Conservation (phyloP, 1,140 invertebrate genomes). For the Chrysoperla carnea region DNA sequence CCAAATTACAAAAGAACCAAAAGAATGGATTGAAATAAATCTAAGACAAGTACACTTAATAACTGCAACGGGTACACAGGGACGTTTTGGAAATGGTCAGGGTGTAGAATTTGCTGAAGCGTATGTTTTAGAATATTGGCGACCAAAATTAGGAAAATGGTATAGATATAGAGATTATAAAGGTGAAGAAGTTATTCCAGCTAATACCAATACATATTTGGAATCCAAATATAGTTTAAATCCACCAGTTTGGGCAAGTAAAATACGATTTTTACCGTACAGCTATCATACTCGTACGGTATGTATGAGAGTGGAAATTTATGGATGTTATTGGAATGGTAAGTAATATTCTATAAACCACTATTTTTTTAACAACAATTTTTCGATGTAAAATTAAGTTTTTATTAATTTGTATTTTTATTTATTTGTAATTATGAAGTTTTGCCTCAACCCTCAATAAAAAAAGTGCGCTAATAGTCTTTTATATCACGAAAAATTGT, state of each 20-base stretch:
- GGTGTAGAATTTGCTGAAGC: slow-evolving; percentile 63
- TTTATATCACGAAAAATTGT: too few relatives aligned
- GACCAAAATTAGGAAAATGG: slow-evolving; percentile 49
- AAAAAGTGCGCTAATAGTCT: too few relatives aligned
- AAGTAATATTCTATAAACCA: slow-evolving; percentile 18
- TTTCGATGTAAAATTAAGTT: slow-evolving; percentile 15
- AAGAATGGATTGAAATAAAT: slow-evolving; percentile 68
- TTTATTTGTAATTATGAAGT: slow-evolving; percentile 2
- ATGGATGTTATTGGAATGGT: slow-evolving; percentile 53
- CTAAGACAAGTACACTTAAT: slow-evolving; percentile 53
- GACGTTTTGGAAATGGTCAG: slow-evolving; percentile 69
- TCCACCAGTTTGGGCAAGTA: slow-evolving; percentile 52
- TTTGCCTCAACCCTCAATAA: background rate
- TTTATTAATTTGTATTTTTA: slow-evolving; percentile 5
- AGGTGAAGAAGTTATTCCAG: slow-evolving; percentile 53
- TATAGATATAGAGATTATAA: slow-evolving; percentile 48
- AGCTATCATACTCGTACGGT: slow-evolving; percentile 53
- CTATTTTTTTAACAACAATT: too few relatives aligned
- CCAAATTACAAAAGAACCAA: slow-evolving; percentile 47
- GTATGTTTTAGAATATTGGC: slow-evolving; percentile 65
- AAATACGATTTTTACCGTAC: slow-evolving; percentile 56
- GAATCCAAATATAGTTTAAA: slow-evolving; percentile 52
- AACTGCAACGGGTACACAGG: slow-evolving; percentile 67
- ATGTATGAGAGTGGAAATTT: slow-evolving; percentile 63
- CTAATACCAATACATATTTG: slow-evolving; percentile 72